phyloP scores from a whole-genome alignment of 2,797 vertebrate species.

The Scyliorhinus canicula region DNA sequence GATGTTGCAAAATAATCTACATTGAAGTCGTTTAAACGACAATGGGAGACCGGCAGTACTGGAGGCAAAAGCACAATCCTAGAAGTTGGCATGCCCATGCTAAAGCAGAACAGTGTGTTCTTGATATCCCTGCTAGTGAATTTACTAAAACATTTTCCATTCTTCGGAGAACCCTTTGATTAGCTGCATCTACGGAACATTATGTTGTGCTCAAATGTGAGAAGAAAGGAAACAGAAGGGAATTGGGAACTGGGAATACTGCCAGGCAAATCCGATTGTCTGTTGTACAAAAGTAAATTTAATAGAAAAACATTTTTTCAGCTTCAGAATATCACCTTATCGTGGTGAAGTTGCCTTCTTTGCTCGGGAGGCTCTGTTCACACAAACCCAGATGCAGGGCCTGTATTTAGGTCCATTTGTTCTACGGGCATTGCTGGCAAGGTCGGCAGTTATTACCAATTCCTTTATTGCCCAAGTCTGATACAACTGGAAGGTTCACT shows the following conservation, averaged over 20 bases:
- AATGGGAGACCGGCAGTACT: no score
- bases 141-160: background rate
- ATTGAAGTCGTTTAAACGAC: background rate
- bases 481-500: no score
- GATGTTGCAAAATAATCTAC: background rate
- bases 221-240: background rate
- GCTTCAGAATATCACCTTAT: background rate
- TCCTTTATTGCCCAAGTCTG: no score
- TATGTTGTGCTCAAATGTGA: background rate
- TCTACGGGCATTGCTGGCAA: no score
- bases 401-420: no score
- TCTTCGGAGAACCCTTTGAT: background rate
- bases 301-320: background rate
- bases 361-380: no score
- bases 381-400: no score
- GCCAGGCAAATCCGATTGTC: background rate
- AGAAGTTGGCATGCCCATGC: background rate
- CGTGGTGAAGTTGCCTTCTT: background rate
- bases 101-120: background rate
- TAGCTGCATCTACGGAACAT: background rate
- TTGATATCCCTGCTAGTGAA: background rate
- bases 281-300: background rate
- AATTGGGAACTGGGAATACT: background rate
- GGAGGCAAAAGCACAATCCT: background rate
- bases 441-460: no score